Percentiles rank a stretch among this genome's conserved stretches.
Evolutionary conservation across 2,888 invertebrate genomes (phyloP).

Genomic region (Drosophila colorata): DNA sequence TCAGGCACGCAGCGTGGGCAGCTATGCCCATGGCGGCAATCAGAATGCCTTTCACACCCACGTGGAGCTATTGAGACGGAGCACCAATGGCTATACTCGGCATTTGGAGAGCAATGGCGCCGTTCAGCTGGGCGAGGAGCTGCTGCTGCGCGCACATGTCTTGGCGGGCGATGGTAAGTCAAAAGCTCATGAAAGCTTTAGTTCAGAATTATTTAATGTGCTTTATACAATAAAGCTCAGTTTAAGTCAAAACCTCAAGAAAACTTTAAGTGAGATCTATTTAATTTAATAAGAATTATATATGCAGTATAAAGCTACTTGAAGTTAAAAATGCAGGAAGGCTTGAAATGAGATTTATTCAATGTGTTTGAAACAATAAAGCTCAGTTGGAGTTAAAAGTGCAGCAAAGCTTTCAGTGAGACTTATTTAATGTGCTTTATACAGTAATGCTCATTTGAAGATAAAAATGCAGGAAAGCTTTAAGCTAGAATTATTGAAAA

Average conservation of each 20-base stretch:
- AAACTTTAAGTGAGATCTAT: no score
- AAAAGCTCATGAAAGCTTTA: background rate
- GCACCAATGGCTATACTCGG: conserved; percentile 86
- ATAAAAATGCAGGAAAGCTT: no score
- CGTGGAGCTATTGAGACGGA: conserved; percentile 86
- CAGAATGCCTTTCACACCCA: conserved; percentile 87
- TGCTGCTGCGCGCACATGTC: conserved; percentile 86
- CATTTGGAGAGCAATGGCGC: conserved; percentile 86
- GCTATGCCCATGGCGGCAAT: conserved; percentile 86
- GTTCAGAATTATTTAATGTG: no score
- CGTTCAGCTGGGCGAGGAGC: conserved; percentile 87
- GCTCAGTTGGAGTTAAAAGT: background rate
- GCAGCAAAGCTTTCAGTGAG: background rate
- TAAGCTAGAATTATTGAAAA: no score
- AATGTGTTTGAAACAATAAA: background rate
- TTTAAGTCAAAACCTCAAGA: no score
- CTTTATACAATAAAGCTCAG: no score
- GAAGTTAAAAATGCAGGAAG: background rate
- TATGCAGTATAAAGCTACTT: no score
- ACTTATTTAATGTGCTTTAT: background rate
- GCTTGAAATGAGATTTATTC: no score
- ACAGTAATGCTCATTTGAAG: no score
- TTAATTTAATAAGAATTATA: no score
- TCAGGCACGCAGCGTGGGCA: conserved; percentile 82
- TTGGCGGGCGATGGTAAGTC: conserved; percentile 87